Percentiles rank a stretch among this genome's conserved stretches.
phyloP scores from a whole-genome alignment of 1,140 invertebrate genomes.

The Saccostrea glomerata region DNA sequence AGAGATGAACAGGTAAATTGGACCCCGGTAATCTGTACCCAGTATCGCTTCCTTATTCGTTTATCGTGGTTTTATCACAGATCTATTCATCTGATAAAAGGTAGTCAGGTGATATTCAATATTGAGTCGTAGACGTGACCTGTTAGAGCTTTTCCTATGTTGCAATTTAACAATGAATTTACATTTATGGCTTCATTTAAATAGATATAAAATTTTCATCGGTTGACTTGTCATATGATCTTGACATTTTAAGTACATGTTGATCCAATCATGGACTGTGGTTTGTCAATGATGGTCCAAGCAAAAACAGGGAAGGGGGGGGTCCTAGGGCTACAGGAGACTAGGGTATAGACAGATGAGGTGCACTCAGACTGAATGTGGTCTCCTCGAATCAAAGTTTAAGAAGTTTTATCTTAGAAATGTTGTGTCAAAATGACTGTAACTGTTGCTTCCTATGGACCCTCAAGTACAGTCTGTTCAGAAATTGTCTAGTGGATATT shows the following conservation, averaged over 20 bases:
- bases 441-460: too few relatives aligned
- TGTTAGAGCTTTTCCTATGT: neutral
- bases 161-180: neutral
- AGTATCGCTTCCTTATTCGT: neutral
- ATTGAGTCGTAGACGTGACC: too few relatives aligned
- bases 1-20: constrained; percentile 26
- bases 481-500: too few relatives aligned
- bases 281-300: too few relatives aligned
- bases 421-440: too few relatives aligned
- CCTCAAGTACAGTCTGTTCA: too few relatives aligned
- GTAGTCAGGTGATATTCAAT: neutral
- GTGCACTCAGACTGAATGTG: too few relatives aligned
- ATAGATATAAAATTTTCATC: neutral
- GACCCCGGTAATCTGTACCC: neutral
- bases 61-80: neutral
- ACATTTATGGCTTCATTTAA: neutral
- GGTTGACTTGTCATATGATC: neutral
- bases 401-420: too few relatives aligned
- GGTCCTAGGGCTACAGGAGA: neutral
- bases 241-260: neutral
- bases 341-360: too few relatives aligned
- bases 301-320: neutral
- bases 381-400: too few relatives aligned
- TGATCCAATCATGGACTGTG: neutral
- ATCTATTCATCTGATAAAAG: neutral